Conservation (phyloP, 2,888 invertebrate species). For the Leistus spinibarbis region DNA sequence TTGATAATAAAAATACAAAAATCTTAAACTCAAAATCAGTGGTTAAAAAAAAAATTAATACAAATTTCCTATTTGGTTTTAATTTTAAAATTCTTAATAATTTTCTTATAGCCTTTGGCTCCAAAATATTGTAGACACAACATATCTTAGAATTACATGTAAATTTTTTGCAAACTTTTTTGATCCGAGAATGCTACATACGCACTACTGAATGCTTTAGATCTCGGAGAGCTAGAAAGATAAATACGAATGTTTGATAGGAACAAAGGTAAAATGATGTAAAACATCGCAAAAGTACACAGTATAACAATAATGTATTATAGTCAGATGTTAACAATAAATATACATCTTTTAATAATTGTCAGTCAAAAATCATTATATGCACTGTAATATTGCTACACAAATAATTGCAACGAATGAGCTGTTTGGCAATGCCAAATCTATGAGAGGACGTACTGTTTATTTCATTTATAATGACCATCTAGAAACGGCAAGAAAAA, state of each 20-base stretch:
- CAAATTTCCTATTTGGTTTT: too few species aligned
- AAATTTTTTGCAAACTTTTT: too few species aligned
- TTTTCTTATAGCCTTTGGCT: too few species aligned
- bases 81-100: too few species aligned
- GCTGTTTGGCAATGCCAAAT: conserved; percentile 37
- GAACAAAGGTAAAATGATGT: neutral
- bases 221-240: neutral
- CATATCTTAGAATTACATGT: too few species aligned
- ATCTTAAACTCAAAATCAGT: too few species aligned
- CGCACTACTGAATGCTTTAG: too few species aligned
- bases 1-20: too few species aligned
- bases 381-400: conserved; percentile 39
- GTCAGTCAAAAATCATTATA: conserved; percentile 39
- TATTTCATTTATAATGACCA: conserved; percentile 3
- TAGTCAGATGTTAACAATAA: conserved; percentile 40
- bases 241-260: neutral
- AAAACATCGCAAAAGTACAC: conserved; percentile 17
- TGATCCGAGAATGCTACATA: too few species aligned
- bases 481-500: conserved; percentile 4
- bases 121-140: too few species aligned
- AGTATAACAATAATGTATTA: conserved; percentile 40
- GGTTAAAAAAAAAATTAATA: too few species aligned
- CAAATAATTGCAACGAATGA: conserved; percentile 38
- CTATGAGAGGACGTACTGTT: conserved; percentile 37
- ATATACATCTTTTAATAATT: conserved; percentile 37